Evolutionary conservation across 2,113 vertebrate species (phyloP), one percentile per base, ranked within the genome.

Genomic region (Nycticryphes semicollaris): DNA sequence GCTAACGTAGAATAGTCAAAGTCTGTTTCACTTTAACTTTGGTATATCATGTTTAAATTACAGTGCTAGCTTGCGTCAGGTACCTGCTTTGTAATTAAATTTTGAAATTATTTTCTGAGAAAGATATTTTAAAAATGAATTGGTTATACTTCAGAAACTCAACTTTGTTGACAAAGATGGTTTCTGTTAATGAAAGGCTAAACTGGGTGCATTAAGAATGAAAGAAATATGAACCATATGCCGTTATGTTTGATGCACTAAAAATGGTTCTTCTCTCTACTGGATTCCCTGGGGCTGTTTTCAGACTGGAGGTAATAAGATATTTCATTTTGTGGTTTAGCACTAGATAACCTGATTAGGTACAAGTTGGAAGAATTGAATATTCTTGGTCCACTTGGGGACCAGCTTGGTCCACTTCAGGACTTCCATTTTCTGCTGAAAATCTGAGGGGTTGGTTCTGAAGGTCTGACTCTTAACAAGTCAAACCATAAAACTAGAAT

Each of bases 141-240:
- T 79, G 27, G 10, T 72, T 84, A 31, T 84, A 53, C 43, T 78
- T 89, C n/a, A 86, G 92, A 83, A 82, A 63, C 25, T 47, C 37
- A 80, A 16, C 56, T 90, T 84, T 78, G 43, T 92, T 87, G 83
- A 89, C 86, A 86, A 95, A 87, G 83, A 78, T 90, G 69, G 54
- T 95, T 94, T 97, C 39, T 62, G 30, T 95, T 96, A 90, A 78
- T 86, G 82, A 83, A 95, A 93, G 51, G 75, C 83, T 70, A 81
- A 90, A 92, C 48, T 92, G 50, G 48, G 78, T 72, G 39, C 73
- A 68, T 92, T 86, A 81, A 63, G 77, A 89, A 70, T 79, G 53
- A 93, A 80, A 57, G 43, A 23, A 95, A 89, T 94, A 90, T 82
- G 84, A 95, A 95, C 70, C 89, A 95, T 86, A 87, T 63, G 84